Evolutionary conservation across 2,797 vertebrate species (phyloP).

Genomic region (Cottoperca gobio): DNA sequence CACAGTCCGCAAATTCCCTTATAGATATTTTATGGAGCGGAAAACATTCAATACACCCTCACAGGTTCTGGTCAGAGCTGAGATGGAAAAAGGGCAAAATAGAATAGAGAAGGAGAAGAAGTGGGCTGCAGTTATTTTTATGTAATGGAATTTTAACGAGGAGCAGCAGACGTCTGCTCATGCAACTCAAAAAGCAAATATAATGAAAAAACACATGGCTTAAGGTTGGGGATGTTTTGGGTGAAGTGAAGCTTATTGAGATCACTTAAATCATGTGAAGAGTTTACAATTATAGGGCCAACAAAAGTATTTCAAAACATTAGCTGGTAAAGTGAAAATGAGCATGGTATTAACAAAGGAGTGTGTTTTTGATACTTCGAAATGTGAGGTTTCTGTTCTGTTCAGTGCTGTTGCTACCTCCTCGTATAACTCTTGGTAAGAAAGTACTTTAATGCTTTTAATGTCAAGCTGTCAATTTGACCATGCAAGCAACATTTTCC

Average conservation of each 20-base stretch:
- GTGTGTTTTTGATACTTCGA: too few relatives aligned
- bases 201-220: slow-evolving; percentile 19
- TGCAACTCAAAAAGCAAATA: slow-evolving; percentile 55
- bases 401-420: too few relatives aligned
- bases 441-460: too few relatives aligned
- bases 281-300: background rate
- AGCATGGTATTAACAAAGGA: too few relatives aligned
- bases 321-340: background rate
- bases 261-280: background rate
- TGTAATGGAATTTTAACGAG: slow-evolving; percentile 62
- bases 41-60: slow-evolving; percentile 65
- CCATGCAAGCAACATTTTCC: too few relatives aligned
- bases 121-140: slow-evolving; percentile 65
- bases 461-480: too few relatives aligned
- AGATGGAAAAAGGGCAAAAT: slow-evolving; percentile 29
- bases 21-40: slow-evolving; percentile 71
- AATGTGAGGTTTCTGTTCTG: too few relatives aligned
- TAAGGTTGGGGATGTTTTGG: slow-evolving; percentile 15
- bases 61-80: slow-evolving; percentile 49
- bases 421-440: too few relatives aligned
- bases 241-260: slow-evolving; percentile 26
- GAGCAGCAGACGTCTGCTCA: slow-evolving; percentile 45
- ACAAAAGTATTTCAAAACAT: background rate
- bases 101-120: slow-evolving; percentile 10
- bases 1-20: slow-evolving; percentile 49